Evolutionary conservation across 2,797 vertebrate genomes (phyloP).

Genomic region (Onychomys torridus): DNA sequence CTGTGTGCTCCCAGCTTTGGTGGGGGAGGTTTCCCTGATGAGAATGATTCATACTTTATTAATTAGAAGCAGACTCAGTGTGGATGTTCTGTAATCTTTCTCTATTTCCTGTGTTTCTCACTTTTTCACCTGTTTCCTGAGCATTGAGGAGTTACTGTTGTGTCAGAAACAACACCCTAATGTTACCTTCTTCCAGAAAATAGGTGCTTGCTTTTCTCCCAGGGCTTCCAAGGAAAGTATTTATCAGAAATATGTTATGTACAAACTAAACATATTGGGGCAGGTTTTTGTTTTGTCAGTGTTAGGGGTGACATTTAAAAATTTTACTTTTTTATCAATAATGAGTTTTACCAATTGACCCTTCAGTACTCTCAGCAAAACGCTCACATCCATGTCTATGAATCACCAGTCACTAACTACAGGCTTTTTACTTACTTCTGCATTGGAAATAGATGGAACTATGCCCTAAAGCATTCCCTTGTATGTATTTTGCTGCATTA

Average conservation of each 20-base stretch:
- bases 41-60: background rate
- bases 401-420: background rate
- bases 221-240: background rate
- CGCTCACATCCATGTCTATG: background rate
- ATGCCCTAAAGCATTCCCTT: background rate
- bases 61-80: background rate
- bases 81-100: background rate
- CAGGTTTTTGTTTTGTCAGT: background rate
- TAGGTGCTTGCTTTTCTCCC: background rate
- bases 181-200: background rate
- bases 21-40: background rate
- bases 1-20: background rate
- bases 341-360: background rate
- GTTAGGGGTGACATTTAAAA: background rate
- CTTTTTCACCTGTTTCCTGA: background rate
- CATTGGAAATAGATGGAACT: background rate
- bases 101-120: background rate
- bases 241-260: constrained; percentile 9
- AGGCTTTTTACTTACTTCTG: background rate
- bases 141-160: background rate
- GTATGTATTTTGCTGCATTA: background rate
- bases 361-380: background rate
- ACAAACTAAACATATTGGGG: background rate
- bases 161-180: background rate
- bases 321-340: background rate